These are phyloP conservation scores for Hylaeus anthracinus DNA, from an alignment of 1,140 invertebrate genomes.

Conservation along the genomic window DNA sequence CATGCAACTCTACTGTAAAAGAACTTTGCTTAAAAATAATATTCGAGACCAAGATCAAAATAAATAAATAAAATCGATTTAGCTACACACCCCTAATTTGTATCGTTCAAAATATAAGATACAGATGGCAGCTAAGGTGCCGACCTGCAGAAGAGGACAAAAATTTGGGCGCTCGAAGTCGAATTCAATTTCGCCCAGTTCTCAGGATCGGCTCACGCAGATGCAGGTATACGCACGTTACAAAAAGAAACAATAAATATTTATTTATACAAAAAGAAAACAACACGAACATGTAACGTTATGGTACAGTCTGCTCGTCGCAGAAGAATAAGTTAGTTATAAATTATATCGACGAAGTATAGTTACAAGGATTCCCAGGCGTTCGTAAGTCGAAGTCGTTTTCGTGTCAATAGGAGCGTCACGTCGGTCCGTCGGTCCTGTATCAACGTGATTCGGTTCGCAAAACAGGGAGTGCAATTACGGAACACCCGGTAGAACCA, in stretches of 20 bases:
- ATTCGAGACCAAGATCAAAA: too few species aligned
- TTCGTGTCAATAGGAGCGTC: constrained; percentile 19
- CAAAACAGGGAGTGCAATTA: constrained; percentile 62
- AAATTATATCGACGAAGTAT: constrained; percentile 22
- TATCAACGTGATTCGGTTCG: constrained; percentile 22
- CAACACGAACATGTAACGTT: constrained; percentile 61
- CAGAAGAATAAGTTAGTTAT: constrained; percentile 63
- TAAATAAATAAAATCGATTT: too few species aligned
- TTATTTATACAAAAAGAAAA: constrained; percentile 71
- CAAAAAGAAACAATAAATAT: constrained; percentile 73
- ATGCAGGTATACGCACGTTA: not conserved
- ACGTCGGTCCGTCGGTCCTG: constrained; percentile 35
- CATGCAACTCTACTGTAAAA: too few species aligned
- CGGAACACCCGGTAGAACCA: constrained; percentile 45
- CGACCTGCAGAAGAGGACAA: too few species aligned
- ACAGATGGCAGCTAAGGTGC: too few species aligned
- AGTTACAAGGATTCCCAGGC: constrained; percentile 10
- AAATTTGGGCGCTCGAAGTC: too few species aligned
- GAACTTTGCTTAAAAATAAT: too few species aligned
- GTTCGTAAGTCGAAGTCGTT: not conserved
- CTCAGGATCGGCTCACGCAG: not conserved
- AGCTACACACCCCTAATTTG: too few species aligned
- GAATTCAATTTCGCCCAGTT: too few species aligned
- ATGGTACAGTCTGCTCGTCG: constrained; percentile 67
- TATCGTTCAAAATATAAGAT: too few species aligned